Conservation (phyloP, 2,797 vertebrate species). For the Poecile montanus region DNA sequence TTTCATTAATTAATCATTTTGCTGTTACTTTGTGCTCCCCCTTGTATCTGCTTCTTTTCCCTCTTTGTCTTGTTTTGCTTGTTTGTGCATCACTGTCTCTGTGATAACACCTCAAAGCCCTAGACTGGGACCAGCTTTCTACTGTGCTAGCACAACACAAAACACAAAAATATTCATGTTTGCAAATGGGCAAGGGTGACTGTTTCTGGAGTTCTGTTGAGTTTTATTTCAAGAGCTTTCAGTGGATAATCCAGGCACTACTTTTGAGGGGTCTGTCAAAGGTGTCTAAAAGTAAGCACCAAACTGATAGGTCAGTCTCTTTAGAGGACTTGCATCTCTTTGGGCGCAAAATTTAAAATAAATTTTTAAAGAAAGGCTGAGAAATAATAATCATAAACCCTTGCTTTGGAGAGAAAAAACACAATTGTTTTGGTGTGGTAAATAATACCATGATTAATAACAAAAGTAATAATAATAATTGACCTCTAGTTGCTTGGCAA, state of each 20-base stretch:
- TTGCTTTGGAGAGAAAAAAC: background rate
- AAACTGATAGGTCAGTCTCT: background rate
- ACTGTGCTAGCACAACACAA: background rate
- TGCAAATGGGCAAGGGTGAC: background rate
- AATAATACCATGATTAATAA: background rate
- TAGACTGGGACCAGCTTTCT: background rate
- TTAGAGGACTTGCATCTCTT: background rate
- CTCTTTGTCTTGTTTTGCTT: background rate
- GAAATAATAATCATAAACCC: background rate
- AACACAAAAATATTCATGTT: background rate
- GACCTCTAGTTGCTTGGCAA: background rate
- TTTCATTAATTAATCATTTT: constrained; percentile 5
- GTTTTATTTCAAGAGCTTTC: background rate
- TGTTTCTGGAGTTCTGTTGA: background rate
- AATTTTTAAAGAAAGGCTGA: background rate
- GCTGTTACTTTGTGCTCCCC: background rate
- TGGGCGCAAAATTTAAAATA: background rate
- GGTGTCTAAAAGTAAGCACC: background rate
- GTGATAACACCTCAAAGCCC: background rate
- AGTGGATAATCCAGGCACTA: background rate
- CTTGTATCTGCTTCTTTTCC: background rate
- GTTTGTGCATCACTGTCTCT: background rate
- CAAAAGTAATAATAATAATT: background rate
- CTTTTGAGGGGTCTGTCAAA: background rate
- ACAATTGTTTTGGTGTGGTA: background rate